Percentiles rank a stretch among this genome's conserved stretches.
phyloP scores from a whole-genome alignment of 1,140 invertebrate species.

The Drosophila varians region DNA sequence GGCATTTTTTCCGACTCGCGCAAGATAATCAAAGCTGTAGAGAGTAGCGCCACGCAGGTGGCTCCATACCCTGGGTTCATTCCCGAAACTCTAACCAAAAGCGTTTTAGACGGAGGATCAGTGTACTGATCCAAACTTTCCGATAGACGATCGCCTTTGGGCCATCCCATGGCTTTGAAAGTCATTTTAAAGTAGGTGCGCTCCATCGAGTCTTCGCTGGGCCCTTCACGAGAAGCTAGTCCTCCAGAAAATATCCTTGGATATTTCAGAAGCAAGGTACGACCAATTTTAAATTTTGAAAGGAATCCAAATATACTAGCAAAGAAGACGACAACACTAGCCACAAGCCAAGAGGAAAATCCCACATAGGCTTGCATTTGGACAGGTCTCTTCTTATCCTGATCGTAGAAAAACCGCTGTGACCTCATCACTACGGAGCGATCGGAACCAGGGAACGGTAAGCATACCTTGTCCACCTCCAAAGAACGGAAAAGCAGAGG shows the following conservation, averaged over 20 bases:
- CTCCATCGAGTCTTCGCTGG: constrained; percentile 87
- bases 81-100: constrained; percentile 87
- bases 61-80: constrained; percentile 93
- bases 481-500: constrained; percentile 86
- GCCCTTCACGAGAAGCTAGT: constrained; percentile 87
- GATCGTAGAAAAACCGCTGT: constrained; percentile 89
- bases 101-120: constrained; percentile 87
- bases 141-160: constrained; percentile 86
- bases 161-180: constrained; percentile 91
- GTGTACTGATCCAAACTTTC: constrained; percentile 87
- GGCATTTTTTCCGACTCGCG: constrained; percentile 91
- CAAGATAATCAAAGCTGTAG: constrained; percentile 90
- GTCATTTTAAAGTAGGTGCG: constrained; percentile 87
- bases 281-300: constrained; percentile 87
- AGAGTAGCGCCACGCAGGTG: constrained; percentile 89
- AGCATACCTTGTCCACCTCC: constrained; percentile 85
- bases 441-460: constrained; percentile 92
- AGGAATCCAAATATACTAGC: constrained; percentile 88
- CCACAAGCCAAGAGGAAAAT: constrained; percentile 79
- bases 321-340: constrained; percentile 84
- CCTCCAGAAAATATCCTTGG: constrained; percentile 91
- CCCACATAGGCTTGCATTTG: constrained; percentile 88
- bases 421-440: constrained; percentile 90
- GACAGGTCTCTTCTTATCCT: constrained; percentile 88
- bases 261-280: constrained; percentile 88